phyloP scores from a whole-genome alignment of 2,888 invertebrate species.

The Pseudococcus viburni region DNA sequence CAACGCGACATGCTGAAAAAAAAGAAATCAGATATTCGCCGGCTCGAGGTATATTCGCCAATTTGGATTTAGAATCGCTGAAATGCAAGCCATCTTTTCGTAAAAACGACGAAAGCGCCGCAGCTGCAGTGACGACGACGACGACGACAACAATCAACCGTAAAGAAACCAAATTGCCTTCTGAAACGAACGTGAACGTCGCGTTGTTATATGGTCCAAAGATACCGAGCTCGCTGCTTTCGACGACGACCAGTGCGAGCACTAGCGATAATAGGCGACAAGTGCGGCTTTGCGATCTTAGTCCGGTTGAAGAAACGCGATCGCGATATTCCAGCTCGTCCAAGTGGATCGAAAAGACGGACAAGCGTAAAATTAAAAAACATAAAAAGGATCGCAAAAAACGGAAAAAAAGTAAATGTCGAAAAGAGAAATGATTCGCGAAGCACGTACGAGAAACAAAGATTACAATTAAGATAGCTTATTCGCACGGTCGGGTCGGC shows the following conservation, averaged over 20 bases:
- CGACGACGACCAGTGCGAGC: no score
- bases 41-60: constrained; percentile 81
- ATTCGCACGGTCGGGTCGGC: no score
- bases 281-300: not conserved
- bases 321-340: not conserved
- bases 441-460: not conserved
- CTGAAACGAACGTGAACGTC: not conserved
- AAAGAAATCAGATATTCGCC: constrained; percentile 73
- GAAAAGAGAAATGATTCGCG: not conserved
- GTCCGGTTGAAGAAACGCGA: not conserved
- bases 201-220: not conserved
- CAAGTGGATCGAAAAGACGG: constrained; percentile 56
- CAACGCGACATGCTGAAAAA: not conserved
- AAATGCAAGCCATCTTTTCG: constrained; percentile 19
- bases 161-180: not conserved
- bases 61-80: constrained; percentile 75
- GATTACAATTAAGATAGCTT: no score
- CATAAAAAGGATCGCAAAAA: constrained; percentile 56
- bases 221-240: constrained; percentile 23
- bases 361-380: constrained; percentile 58
- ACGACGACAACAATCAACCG: not conserved
- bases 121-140: no score
- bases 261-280: not conserved
- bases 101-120: not conserved
- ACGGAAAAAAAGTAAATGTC: not conserved